phyloP scores from a whole-genome alignment of 1,140 invertebrate genomes.

The Papilio glaucus region DNA sequence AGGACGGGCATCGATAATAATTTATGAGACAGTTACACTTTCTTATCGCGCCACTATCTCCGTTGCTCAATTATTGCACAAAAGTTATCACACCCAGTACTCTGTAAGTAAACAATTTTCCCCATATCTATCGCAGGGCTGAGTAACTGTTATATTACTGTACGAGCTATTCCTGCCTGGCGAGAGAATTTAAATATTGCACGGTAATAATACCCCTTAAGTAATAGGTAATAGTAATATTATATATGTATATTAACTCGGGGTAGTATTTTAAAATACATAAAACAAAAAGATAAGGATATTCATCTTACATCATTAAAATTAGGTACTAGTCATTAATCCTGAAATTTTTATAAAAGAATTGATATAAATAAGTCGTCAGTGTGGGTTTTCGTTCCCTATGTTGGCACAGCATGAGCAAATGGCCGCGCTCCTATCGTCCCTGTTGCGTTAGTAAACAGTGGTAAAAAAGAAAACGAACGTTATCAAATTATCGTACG shows the following conservation, averaged over 20 bases:
- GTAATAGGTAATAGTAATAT: too few relatives aligned
- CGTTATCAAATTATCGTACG: conserved; percentile 49
- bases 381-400: not conserved
- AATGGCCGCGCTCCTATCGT: conserved; percentile 15
- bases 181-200: too few relatives aligned
- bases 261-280: too few relatives aligned
- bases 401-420: not conserved
- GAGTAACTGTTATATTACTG: not conserved
- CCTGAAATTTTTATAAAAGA: not conserved
- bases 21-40: conserved; percentile 7
- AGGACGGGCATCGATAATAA: conserved; percentile 12
- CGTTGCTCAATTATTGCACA: conserved; percentile 35
- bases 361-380: not conserved
- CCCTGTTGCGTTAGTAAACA: conserved; percentile 32
- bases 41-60: conserved; percentile 17
- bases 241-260: too few relatives aligned
- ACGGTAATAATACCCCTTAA: too few relatives aligned
- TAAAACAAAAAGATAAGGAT: too few relatives aligned
- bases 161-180: too few relatives aligned
- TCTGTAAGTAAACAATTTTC: conserved; percentile 33
- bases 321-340: not conserved
- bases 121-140: conserved; percentile 20
- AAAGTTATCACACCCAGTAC: conserved; percentile 20
- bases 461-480: conserved; percentile 46
- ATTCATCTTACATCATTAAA: too few relatives aligned